Base-by-base conservation (phyloP, 2,797 vertebrate genomes). In the Dromococcyx pavoninus region DNA sequence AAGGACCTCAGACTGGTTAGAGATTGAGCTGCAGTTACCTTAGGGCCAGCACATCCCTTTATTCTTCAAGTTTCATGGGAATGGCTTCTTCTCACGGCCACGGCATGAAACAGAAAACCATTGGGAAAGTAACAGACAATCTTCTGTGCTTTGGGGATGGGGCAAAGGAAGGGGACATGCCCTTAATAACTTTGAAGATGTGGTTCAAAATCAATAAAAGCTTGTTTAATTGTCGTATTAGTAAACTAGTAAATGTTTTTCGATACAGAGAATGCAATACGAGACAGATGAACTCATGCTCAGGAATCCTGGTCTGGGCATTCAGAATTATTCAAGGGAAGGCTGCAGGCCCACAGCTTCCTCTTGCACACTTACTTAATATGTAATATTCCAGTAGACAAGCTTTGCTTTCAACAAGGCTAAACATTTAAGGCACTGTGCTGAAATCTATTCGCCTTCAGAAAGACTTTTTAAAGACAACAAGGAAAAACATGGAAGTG, bases 81-180 rank as follows among this genome's bases (percentile, higher is more conserved):
- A 18, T 35, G 28, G 18, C 28, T 67, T 65, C 46, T 76, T 74
- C 25, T 57, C 41, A 23, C 14, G 7, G 18, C 41, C 46, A 46
- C 14, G 13, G 17, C 17, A 22, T 27, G 44, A 80, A 60, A 73
- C 32, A 83, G 39, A 53, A 33, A 11, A 16, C 28, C 9, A 12
- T 6, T 4, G 33, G 13, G 69, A 89, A 58, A 66, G 57, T 27
- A 70, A 11, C 5, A 41, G 10, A 35, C 17, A 51, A 24, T 48
- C 2, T 30, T 83, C 17, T 50, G 19, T 71, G 64, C 44, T 33
- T 72, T n/a, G 23, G 37, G 22, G 12, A 10, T 44, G n/a, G 16
- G 2, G 3, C 6, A 2, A 7, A 11, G 12, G 22, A 3, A 28
- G 10, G 25, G 4, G 13, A 27, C 5, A 13, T 16, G 13, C 9